These are phyloP conservation scores for Drosophila azteca DNA, from an alignment of 1,140 invertebrate species.

Conservation along the genomic window DNA sequence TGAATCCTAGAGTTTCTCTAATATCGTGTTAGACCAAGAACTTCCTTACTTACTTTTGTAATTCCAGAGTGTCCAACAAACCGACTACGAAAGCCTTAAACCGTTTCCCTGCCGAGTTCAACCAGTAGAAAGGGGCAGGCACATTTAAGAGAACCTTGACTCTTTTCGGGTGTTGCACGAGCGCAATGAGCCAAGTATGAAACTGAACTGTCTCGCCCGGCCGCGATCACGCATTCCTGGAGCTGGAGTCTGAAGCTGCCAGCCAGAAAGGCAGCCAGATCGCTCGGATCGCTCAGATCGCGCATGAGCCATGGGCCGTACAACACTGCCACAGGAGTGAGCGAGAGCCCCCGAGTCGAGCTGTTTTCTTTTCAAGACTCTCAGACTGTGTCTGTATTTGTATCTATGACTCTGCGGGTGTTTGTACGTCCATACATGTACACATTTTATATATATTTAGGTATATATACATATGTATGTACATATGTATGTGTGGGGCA, in stretches of 20 bases:
- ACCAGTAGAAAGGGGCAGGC: slow-evolving; percentile 24
- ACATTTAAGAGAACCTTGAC: slow-evolving; percentile 28
- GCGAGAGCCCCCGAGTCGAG: slow-evolving; percentile 45
- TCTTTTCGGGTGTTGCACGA: slow-evolving; percentile 65
- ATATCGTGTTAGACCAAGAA: too few relatives aligned
- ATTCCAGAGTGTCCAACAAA: too few relatives aligned
- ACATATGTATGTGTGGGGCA: background rate
- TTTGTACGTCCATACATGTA: slow-evolving; percentile 1
- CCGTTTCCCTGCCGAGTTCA: background rate
- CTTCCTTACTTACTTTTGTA: too few relatives aligned
- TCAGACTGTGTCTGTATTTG: slow-evolving; percentile 1
- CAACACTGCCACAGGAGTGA: slow-evolving; percentile 35
- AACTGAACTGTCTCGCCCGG: slow-evolving; percentile 77
- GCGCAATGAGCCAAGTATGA: slow-evolving; percentile 76
- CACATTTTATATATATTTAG: too few relatives aligned
- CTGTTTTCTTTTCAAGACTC: slow-evolving; percentile 9
- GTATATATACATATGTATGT: background rate
- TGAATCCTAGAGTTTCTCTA: too few relatives aligned
- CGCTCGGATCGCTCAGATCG: slow-evolving; percentile 43
- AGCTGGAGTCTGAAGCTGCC: slow-evolving; percentile 38
- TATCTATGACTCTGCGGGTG: slow-evolving; percentile 14
- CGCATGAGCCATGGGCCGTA: slow-evolving; percentile 22
- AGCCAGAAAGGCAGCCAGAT: slow-evolving; percentile 52
- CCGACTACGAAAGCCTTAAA: too few relatives aligned
- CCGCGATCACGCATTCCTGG: slow-evolving; percentile 57